These are phyloP conservation scores for Acropora yongei DNA, from an alignment of 64 coral and sea anemone species.

Conservation along the genomic window DNA sequence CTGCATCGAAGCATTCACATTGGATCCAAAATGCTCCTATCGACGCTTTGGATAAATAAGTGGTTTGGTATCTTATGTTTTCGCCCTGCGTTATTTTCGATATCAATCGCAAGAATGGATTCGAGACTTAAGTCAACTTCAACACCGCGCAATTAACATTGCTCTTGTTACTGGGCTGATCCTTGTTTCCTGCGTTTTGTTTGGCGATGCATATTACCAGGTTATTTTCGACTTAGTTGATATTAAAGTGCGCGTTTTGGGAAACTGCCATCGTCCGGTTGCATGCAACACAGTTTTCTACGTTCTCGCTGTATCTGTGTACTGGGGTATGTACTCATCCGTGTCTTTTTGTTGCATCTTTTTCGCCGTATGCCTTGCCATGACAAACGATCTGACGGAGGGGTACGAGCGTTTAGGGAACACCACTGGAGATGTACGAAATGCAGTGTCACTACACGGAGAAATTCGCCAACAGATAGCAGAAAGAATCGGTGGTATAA, in stretches of 20 bases:
- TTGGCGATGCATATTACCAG: constrained; percentile 62
- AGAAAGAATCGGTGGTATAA: constrained; percentile 38
- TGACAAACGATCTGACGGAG: constrained; percentile 54
- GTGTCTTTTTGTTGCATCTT: no score
- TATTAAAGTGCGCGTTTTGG: constrained; percentile 34
- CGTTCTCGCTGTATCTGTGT: neutral
- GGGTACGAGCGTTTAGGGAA: constrained; percentile 48
- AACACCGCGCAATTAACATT: constrained; percentile 34
- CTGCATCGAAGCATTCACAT: constrained; percentile 43
- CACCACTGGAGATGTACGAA: constrained; percentile 27
- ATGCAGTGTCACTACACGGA: constrained; percentile 15
- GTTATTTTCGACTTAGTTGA: constrained; percentile 74
- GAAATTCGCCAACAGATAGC: constrained; percentile 49
- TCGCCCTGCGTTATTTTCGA: no score
- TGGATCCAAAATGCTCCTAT: constrained; percentile 69
- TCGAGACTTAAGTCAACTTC: constrained; percentile 17
- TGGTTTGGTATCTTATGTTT: constrained; percentile 12
- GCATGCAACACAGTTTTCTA: constrained; percentile 48
- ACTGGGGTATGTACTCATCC: no score
- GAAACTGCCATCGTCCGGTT: constrained; percentile 19
- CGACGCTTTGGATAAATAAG: constrained; percentile 64
- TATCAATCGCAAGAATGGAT: no score
- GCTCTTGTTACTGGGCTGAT: constrained; percentile 46
- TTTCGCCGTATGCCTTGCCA: neutral
- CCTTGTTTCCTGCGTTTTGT: constrained; percentile 63